Conservation (phyloP, 2,888 invertebrate genomes). For the Disparrhopalites patrizii region DNA sequence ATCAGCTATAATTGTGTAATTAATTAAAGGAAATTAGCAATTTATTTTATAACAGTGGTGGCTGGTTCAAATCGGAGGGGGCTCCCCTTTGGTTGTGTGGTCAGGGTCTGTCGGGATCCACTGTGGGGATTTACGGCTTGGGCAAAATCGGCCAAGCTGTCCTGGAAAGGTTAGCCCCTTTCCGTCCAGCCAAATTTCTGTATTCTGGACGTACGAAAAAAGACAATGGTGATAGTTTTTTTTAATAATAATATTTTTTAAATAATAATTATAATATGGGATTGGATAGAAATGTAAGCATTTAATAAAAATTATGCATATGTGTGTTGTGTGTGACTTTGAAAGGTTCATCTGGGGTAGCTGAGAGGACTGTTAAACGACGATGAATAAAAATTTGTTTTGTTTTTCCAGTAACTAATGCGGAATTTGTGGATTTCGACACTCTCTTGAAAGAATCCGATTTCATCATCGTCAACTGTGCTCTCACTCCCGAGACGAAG, state of each 20-base stretch:
- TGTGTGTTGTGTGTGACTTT: too few species aligned
- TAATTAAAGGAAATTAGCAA: too few species aligned
- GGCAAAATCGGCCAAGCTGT: slow-evolving; percentile 80
- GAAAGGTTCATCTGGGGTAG: too few species aligned
- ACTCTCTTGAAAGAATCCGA: slow-evolving; percentile 72
- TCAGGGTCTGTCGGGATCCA: slow-evolving; percentile 69
- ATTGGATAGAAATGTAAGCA: neutral
- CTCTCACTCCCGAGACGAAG: slow-evolving; percentile 73
- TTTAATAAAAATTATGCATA: neutral
- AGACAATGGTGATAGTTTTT: slow-evolving; percentile 56
- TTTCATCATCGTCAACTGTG: slow-evolving; percentile 76
- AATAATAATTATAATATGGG: neutral
- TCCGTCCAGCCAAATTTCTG: slow-evolving; percentile 67
- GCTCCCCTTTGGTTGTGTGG: slow-evolving; percentile 89
- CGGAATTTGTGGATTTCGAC: slow-evolving; percentile 66
- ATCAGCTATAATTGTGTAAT: too few species aligned
- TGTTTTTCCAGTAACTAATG: slow-evolving; percentile 58
- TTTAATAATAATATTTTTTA: too few species aligned
- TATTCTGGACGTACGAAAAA: slow-evolving; percentile 68
- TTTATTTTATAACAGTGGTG: too few species aligned
- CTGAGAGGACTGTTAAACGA: too few species aligned
- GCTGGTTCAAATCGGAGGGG: slow-evolving; percentile 75
- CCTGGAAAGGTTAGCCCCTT: slow-evolving; percentile 68
- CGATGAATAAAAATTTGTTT: too few species aligned
- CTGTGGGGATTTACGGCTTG: slow-evolving; percentile 78